Evolutionary conservation across 2,797 vertebrate genomes (phyloP).

Genomic region (Gambusia yucatana): DNA sequence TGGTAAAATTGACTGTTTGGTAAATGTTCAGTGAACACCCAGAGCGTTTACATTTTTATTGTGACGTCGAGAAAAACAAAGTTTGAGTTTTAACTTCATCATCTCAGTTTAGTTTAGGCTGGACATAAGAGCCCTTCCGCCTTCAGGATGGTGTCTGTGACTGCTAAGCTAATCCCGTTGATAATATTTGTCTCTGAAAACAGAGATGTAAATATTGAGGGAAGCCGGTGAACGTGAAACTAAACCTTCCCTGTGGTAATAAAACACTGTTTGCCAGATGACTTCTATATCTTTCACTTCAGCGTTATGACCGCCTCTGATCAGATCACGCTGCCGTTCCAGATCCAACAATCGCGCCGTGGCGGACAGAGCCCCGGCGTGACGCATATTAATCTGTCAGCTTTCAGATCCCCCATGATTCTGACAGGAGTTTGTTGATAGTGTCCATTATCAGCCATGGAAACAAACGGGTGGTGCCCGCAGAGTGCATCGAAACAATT

Average conservation of each 20-base stretch:
- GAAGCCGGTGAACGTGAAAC: constrained; percentile 41
- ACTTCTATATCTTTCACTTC: constrained; percentile 48
- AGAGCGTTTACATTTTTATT: not conserved
- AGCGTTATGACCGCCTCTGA: constrained; percentile 44
- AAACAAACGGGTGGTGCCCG: not conserved
- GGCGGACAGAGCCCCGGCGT: constrained; percentile 37
- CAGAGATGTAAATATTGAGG: constrained; percentile 2
- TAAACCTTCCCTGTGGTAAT: constrained; percentile 53
- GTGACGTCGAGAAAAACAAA: not conserved
- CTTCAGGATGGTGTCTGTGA: not conserved
- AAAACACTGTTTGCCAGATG: constrained; percentile 67
- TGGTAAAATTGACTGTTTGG: not conserved
- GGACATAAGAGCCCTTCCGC: not conserved
- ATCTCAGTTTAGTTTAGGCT: not conserved
- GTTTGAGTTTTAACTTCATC: not conserved
- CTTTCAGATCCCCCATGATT: constrained; percentile 12
- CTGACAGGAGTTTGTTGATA: not conserved
- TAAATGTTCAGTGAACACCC: not conserved
- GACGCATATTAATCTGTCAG: constrained; percentile 45
- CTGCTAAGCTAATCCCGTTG: constrained; percentile 7
- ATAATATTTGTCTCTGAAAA: constrained; percentile 19
- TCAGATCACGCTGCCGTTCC: constrained; percentile 40
- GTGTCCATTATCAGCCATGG: not conserved
- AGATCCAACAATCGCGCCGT: constrained; percentile 35
- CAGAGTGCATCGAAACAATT: not conserved